Base-by-base conservation (phyloP, 2,888 invertebrate genomes). In the Auanema freiburgensis region DNA sequence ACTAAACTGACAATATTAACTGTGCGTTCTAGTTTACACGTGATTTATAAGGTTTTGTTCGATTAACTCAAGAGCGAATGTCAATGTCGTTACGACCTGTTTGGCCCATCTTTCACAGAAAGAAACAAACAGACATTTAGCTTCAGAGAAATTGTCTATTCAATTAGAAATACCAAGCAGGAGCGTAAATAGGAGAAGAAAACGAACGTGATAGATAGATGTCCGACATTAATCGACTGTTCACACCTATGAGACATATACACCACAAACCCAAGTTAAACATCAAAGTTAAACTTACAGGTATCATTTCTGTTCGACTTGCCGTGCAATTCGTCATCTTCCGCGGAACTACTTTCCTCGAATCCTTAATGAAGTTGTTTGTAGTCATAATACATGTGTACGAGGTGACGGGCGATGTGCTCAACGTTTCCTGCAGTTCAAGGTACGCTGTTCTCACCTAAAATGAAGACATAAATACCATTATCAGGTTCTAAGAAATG, bases 341-440 rank as follows among this genome's bases (percentile, higher is more conserved):
- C 70, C 72, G 6, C 55, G 61, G 1, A 66, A 62, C 23, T 76
- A 67, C 41, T 76, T 74, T 56, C 76, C 76, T n/a, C 65, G 76
- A 2, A 70, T 76, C 44, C 57, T 76, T 23, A 76, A 76, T 33
- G 76, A 76, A 52, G 59, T 76, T 23, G 74, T 76, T 40, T 76
- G 76, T 49, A 70, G 70, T 5, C 68, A 74, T 41, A 64, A 65
- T 11, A 58, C 63, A 25, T 76, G 76, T 61, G 59, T 76, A 2
- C 63, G 63, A 11, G 74, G 72, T 11, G 76, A 74, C 33, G 75
- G 75, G 25, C 67, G 69, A 41, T 76, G 76, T 40, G 67, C 67
- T 18, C 76, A 76, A 53, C 53, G 76, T n/a, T 74, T 74, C 23
- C 65, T 76, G 50, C 76, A 73, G 4, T 74, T 76, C 65, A 70